These are phyloP conservation scores for Dissostichus mawsoni DNA, from an alignment of 2,113 vertebrate species.

Conservation along the genomic window DNA sequence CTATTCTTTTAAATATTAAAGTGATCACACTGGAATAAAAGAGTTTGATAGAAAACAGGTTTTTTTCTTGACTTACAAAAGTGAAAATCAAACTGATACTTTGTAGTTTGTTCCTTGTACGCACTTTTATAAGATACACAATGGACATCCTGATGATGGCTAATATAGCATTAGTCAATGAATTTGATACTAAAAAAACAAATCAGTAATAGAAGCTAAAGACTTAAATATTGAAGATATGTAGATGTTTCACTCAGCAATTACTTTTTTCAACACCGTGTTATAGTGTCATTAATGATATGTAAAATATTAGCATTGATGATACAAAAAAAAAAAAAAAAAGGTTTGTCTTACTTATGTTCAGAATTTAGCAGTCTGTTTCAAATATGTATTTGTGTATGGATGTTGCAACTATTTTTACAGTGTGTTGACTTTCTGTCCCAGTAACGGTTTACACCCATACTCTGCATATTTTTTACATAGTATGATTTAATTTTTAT, in stretches of 20 bases:
- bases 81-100: slow-evolving; percentile 41
- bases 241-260: too few relatives aligned
- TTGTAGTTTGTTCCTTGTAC: slow-evolving; percentile 22
- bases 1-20: slow-evolving; percentile 46
- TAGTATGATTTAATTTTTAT: neutral
- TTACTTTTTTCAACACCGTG: too few relatives aligned
- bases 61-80: slow-evolving; percentile 16
- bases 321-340: too few relatives aligned
- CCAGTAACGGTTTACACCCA: too few relatives aligned
- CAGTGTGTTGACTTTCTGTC: neutral
- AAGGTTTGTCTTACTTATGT: too few relatives aligned
- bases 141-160: neutral
- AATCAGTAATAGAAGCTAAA: neutral
- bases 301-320: too few relatives aligned
- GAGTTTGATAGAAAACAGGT: slow-evolving; percentile 32
- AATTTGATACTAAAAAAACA: too few relatives aligned
- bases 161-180: neutral
- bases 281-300: too few relatives aligned
- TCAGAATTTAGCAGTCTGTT: too few relatives aligned
- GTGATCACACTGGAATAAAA: slow-evolving; percentile 46
- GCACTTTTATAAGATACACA: neutral
- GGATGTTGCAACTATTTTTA: neutral
- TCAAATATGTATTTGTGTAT: neutral
- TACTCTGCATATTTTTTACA: too few relatives aligned
- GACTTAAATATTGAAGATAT: neutral